A percentile compares a stretch with the other conserved stretches of the same genome.
These are phyloP conservation scores for Blennius ocellaris DNA, from an alignment of 2,113 vertebrate species.

Conservation along the genomic window DNA sequence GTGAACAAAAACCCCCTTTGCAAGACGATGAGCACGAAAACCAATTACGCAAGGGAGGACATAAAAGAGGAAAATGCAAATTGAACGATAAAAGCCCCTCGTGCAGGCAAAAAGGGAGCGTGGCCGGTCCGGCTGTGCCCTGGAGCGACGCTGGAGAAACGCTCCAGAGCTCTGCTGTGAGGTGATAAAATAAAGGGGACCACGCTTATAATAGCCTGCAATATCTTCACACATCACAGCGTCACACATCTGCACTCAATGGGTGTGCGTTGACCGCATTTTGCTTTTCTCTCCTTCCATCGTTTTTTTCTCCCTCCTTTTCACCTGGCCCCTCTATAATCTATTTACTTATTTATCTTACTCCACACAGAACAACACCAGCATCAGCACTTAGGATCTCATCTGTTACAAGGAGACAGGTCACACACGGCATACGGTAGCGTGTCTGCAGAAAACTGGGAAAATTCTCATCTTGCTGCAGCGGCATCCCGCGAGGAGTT, in stretches of 20 bases:
- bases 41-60: slow-evolving; percentile 64
- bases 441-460: slow-evolving; percentile 37
- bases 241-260: slow-evolving; percentile 70
- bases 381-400: slow-evolving; percentile 76
- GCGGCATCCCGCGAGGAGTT: slow-evolving; percentile 44
- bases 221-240: slow-evolving; percentile 78
- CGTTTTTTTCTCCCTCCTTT: slow-evolving; percentile 32
- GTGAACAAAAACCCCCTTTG: slow-evolving; percentile 47
- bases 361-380: slow-evolving; percentile 58
- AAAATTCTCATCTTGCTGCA: slow-evolving; percentile 27
- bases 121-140: slow-evolving; percentile 52
- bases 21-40: slow-evolving; percentile 58
- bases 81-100: slow-evolving; percentile 65
- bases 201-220: slow-evolving; percentile 72
- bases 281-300: slow-evolving; percentile 43
- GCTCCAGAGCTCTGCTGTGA: slow-evolving; percentile 60
- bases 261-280: slow-evolving; percentile 57
- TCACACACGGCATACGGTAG: slow-evolving; percentile 39
- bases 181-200: slow-evolving; percentile 78
- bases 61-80: slow-evolving; percentile 74
- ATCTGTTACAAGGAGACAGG: slow-evolving; percentile 61
- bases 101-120: slow-evolving; percentile 49
- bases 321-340: slow-evolving; percentile 34
- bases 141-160: slow-evolving; percentile 46
- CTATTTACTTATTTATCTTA: slow-evolving; percentile 71